phyloP scores from a whole-genome alignment of 2,888 invertebrate genomes.

The Conops quadrifasciatus region DNA sequence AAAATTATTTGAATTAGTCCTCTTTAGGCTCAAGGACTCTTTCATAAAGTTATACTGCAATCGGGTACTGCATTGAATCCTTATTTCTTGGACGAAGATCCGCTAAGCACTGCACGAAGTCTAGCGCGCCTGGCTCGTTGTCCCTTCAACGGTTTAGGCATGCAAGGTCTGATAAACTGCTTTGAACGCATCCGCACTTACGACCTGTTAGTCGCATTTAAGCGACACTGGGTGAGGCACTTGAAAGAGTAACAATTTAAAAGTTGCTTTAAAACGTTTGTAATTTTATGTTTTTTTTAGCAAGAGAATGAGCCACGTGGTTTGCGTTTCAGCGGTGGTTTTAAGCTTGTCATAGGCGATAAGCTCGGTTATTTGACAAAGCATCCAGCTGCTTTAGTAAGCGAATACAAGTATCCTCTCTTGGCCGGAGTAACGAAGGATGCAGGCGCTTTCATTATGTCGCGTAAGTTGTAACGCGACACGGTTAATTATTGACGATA shows the following conservation, averaged over 20 bases:
- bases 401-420: constrained; percentile 56
- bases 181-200: constrained; percentile 53
- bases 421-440: constrained; percentile 66
- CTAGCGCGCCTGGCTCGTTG: constrained; percentile 63
- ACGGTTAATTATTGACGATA: neutral
- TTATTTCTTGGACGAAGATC: constrained; percentile 66
- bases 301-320: constrained; percentile 54
- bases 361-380: constrained; percentile 55
- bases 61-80: constrained; percentile 68
- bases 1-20: constrained; percentile 46
- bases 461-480: constrained; percentile 55
- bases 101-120: constrained; percentile 58
- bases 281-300: constrained; percentile 34
- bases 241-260: neutral
- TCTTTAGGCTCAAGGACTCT: constrained; percentile 64
- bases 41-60: constrained; percentile 67
- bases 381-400: constrained; percentile 55
- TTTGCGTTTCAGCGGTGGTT: constrained; percentile 53
- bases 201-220: constrained; percentile 52
- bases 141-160: constrained; percentile 40
- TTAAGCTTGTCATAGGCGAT: constrained; percentile 59
- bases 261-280: neutral
- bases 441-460: constrained; percentile 66
- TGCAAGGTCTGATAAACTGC: constrained; percentile 48
- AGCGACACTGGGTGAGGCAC: constrained; percentile 49